Evolutionary conservation across 2,888 invertebrate species (phyloP), one percentile per base, ranked within the genome.

Genomic region (Yponomeuta malinellus): DNA sequence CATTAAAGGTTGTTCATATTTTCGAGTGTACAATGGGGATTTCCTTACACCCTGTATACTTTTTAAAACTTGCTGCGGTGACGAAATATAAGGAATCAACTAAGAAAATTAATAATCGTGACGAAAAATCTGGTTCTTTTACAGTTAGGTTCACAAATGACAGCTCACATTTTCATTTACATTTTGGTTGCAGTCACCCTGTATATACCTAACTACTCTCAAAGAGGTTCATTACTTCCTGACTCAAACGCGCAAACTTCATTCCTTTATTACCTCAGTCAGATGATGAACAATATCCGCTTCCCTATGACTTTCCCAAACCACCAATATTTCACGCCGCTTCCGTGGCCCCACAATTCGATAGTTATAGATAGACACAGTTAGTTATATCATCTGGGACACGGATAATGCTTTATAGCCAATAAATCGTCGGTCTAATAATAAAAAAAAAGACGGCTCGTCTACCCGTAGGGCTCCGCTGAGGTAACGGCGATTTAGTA

Each of bases 351-450:
- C 23, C 66, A 29, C 48, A 29, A 15, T 59, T 15, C 15, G 52
- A 59, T 15, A 1, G 52, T 59, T 59, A 59, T 59, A 59, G 52
- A 59, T 59, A 59, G 52, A 59, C 15, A 59, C 10, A 48, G 66
- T 67, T 67, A 67, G 71, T 71, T 52, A 71, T 48, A 67, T 71
- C 67, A 59, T 52, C 71, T 31, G 68, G 68, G 68, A 68, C 52
- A 59, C n/a, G 64, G 69, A 68, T 64, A 71, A 63, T 52, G 67
- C 23, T 71, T 72, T 64, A 71, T 52, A 65, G 63, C 63, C 75
- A 48, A 77, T 77, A 77, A 77, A 77, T 77, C 74, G 70, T 48
- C 72, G 29, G 66, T 23, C 73, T 75, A 74, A 72, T 74, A 77
- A 77, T 75, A 77, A 76, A 74, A 76, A 76, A 74, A 77, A 72